Evolutionary conservation across 1,140 invertebrate species (phyloP).

Genomic region (Carposina sasakii): DNA sequence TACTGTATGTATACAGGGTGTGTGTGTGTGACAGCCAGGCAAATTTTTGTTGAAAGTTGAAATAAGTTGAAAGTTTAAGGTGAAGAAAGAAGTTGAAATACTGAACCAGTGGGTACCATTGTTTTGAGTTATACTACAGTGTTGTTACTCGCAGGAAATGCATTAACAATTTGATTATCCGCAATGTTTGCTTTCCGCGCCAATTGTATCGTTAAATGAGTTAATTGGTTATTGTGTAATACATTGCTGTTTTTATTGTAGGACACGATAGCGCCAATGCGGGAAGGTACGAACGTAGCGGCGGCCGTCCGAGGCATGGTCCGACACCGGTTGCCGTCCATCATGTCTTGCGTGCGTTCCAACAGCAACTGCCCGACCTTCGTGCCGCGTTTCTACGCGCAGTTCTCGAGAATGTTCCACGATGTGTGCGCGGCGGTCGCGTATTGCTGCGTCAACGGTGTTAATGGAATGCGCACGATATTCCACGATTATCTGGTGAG

Average conservation of each 20-base stretch:
- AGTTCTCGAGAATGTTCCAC: conserved; percentile 31
- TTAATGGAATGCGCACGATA: conserved; percentile 25
- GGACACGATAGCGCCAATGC: conserved; percentile 21
- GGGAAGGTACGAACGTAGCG: conserved; percentile 25
- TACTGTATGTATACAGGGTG: no score
- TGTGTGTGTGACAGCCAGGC: no score
- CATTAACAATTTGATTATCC: no score
- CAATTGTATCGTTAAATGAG: no score
- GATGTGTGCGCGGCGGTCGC: conserved; percentile 37
- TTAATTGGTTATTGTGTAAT: no score
- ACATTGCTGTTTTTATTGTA: conserved; percentile 16
- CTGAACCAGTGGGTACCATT: no score
- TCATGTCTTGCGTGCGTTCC: conserved; percentile 25
- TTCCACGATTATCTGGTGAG: conserved; percentile 34
- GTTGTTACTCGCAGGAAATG: no score
- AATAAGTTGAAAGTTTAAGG: no score
- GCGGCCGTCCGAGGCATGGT: conserved; percentile 32
- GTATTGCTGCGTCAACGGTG: conserved; percentile 29
- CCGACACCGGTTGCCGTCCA: conserved; percentile 24
- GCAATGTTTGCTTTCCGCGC: no score
- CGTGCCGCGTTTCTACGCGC: conserved; percentile 29
- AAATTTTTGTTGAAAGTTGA: no score
- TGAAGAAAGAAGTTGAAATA: no score
- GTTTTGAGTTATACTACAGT: no score
- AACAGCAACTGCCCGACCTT: conserved; percentile 15